These are phyloP conservation scores for Nansenia antarctica DNA, from an alignment of 2,113 vertebrate species.

Conservation along the genomic window DNA sequence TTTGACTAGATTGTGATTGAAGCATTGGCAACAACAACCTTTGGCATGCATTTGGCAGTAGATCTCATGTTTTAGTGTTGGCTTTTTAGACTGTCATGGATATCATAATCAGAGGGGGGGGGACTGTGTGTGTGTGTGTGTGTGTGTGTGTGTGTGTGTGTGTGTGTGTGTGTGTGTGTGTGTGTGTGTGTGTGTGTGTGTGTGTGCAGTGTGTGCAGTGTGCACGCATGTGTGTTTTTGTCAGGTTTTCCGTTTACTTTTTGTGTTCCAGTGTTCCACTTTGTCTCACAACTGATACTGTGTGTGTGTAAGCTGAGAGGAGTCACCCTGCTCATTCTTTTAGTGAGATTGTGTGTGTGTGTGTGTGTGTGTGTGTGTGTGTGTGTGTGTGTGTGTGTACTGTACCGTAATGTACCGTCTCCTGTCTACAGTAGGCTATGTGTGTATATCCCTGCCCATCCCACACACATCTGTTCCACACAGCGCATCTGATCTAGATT, in stretches of 20 bases:
- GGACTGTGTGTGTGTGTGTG: no score
- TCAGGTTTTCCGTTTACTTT: neutral
- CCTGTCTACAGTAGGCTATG: no score
- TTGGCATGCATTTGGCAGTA: no score
- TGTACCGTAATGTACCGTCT: no score
- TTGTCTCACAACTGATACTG: slow-evolving; percentile 7
- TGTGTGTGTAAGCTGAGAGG: neutral
- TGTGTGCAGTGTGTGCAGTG: slow-evolving; percentile 50
- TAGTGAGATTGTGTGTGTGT: neutral
- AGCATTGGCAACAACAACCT: neutral
- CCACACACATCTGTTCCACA: slow-evolving; percentile 5
- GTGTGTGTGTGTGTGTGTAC: neutral
- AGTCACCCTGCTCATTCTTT: no score
- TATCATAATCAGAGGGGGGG: no score
- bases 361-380: neutral
- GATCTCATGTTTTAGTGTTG: neutral
- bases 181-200: no score
- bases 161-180: no score
- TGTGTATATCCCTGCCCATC: neutral
- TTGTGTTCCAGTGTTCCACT: slow-evolving; percentile 7
- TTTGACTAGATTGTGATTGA: neutral
- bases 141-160: no score
- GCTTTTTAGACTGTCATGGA: neutral
- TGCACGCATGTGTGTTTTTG: slow-evolving; percentile 20
- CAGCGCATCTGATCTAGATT: neutral